Conservation (phyloP, 2,888 invertebrate species). For the Panopea generosa region DNA sequence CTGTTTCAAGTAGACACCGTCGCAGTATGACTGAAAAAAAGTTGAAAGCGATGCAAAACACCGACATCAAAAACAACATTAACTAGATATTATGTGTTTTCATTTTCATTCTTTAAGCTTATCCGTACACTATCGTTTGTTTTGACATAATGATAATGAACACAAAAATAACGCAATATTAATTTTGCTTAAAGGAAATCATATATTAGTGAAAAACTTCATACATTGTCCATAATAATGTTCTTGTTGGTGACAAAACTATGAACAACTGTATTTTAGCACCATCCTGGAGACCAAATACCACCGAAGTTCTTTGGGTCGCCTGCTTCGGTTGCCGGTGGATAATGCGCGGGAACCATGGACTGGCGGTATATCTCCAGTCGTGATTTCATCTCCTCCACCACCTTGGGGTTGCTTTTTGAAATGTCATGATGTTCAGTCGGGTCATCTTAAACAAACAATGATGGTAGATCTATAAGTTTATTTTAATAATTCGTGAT, state of each 20-base stretch:
- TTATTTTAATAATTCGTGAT: background rate
- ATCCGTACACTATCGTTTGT: too few relatives aligned
- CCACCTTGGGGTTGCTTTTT: slow-evolving; percentile 43
- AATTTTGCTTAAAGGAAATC: too few relatives aligned
- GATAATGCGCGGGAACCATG: slow-evolving; percentile 57
- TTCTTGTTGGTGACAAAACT: slow-evolving; percentile 66
- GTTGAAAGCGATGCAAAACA: too few relatives aligned
- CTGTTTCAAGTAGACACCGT: too few relatives aligned
- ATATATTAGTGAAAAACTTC: too few relatives aligned
- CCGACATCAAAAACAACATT: too few relatives aligned
- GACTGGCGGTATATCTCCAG: slow-evolving; percentile 50
- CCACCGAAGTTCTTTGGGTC: slow-evolving; percentile 63
- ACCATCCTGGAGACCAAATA: slow-evolving; percentile 72
- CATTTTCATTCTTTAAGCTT: too few relatives aligned
- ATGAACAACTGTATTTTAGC: slow-evolving; percentile 56
- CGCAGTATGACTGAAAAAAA: too few relatives aligned
- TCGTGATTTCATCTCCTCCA: slow-evolving; percentile 40
- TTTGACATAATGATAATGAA: too few relatives aligned
- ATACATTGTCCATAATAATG: too few relatives aligned
- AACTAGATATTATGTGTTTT: too few relatives aligned
- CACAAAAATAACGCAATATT: too few relatives aligned
- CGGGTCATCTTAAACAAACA: slow-evolving; percentile 63
- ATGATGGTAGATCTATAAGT: background rate
- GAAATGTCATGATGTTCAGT: slow-evolving; percentile 67
- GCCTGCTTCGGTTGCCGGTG: slow-evolving; percentile 27